Conservation (phyloP, 1,140 invertebrate species). For the Lasaia peninsularis region DNA sequence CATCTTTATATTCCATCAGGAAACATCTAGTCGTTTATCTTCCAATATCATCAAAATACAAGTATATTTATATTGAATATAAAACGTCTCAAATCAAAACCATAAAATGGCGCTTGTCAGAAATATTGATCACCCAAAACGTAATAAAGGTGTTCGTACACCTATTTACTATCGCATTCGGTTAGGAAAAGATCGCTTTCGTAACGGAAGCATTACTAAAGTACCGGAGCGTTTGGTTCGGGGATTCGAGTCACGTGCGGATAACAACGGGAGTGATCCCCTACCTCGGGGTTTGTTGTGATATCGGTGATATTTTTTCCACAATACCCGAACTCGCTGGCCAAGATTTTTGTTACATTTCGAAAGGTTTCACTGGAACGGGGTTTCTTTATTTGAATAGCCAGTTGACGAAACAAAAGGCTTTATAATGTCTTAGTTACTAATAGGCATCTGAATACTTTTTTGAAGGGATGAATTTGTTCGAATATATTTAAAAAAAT, state of each 20-base stretch:
- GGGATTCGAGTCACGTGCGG: constrained; percentile 60
- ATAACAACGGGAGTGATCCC: constrained; percentile 58
- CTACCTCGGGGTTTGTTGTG: constrained; percentile 64
- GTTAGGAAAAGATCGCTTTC: constrained; percentile 61
- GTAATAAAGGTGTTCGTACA: constrained; percentile 58
- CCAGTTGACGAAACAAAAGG: no score
- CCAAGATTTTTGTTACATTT: constrained; percentile 44
- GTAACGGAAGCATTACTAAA: constrained; percentile 67
- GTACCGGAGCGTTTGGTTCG: constrained; percentile 52
- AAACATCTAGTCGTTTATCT: no score
- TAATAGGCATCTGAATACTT: no score
- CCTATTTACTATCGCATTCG: constrained; percentile 61
- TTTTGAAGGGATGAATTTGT: no score
- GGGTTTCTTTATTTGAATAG: no score
- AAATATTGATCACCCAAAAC: constrained; percentile 45
- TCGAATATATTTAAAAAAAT: no score
- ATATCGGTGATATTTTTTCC: constrained; percentile 60
- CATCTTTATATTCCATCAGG: no score
- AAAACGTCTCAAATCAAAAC: constrained; percentile 18
- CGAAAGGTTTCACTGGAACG: constrained; percentile 23
- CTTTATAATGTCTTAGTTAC: no score
- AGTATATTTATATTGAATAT: no score
- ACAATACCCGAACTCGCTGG: constrained; percentile 58
- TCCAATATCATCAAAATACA: no score
- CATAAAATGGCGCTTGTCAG: constrained; percentile 29